Percentiles rank a stretch among this genome's conserved stretches.
phyloP scores from a whole-genome alignment of 2,113 vertebrate genomes.

The Cnemophilus loriae region DNA sequence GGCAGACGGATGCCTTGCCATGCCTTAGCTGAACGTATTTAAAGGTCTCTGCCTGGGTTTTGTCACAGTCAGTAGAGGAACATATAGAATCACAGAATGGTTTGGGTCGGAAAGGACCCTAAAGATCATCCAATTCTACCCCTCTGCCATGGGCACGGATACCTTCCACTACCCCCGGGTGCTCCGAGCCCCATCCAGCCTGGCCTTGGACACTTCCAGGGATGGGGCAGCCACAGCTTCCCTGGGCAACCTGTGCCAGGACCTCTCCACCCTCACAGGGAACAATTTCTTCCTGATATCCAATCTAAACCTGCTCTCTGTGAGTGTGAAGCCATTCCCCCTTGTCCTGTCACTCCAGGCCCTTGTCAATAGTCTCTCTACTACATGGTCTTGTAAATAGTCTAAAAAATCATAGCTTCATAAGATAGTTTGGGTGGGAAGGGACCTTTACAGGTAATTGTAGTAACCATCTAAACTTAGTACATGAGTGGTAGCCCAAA shows the following conservation, averaged over 20 bases:
- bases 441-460: background rate
- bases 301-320: background rate
- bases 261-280: fast-evolving
- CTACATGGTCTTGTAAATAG: background rate
- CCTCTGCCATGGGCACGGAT: background rate
- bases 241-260: background rate
- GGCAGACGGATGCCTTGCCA: background rate
- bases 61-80: background rate
- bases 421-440: background rate
- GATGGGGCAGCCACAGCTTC: background rate
- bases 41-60: background rate
- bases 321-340: background rate
- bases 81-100: background rate
- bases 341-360: background rate
- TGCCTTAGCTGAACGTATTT: background rate
- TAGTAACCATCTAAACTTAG: background rate
- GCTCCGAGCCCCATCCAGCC: background rate
- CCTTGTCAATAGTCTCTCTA: background rate
- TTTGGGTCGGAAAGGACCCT: background rate
- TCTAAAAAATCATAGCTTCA: background rate
- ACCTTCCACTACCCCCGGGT: background rate
- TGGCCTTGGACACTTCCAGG: background rate
- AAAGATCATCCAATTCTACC: fast-evolving
- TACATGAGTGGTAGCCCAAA: background rate
- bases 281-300: background rate